A percentile compares a stretch with the other conserved stretches of the same genome.
Evolutionary conservation across 2,113 vertebrate genomes (phyloP).

Genomic region (Synchiropus splendidus): DNA sequence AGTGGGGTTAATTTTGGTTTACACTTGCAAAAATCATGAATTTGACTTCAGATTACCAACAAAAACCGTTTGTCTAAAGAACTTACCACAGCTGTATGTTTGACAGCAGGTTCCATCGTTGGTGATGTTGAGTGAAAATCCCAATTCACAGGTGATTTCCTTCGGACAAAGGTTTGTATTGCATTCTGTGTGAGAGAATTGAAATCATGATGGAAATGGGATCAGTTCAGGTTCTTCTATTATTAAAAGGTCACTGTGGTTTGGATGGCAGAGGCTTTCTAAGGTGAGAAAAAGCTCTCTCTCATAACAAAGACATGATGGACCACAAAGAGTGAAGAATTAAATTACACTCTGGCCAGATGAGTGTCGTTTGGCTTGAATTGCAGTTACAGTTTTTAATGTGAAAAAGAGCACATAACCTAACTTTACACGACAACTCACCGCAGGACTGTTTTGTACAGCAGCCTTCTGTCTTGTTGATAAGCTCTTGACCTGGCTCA

Average conservation of each 20-base stretch:
- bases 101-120: slow-evolving; percentile 57
- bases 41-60: background rate
- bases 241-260: too few relatives aligned
- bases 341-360: too few relatives aligned
- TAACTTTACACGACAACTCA: slow-evolving; percentile 72
- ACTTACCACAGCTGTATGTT: slow-evolving; percentile 58
- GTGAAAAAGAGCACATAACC: too few relatives aligned
- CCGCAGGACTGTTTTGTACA: slow-evolving; percentile 68
- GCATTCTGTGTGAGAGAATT: slow-evolving; percentile 62
- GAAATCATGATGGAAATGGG: too few relatives aligned
- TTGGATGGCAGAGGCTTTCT: too few relatives aligned
- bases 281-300: background rate
- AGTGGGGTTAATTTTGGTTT: background rate
- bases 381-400: too few relatives aligned
- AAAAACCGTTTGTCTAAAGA: background rate
- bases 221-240: background rate
- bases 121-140: slow-evolving; percentile 22
- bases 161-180: slow-evolving; percentile 48
- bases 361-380: too few relatives aligned
- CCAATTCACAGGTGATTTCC: slow-evolving; percentile 39
- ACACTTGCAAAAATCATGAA: too few relatives aligned
- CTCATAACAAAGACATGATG: too few relatives aligned
- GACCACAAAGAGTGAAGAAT: too few relatives aligned
- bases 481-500: slow-evolving; percentile 51
- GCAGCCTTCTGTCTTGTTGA: slow-evolving; percentile 57